Percentiles rank a stretch among this genome's conserved stretches.
phyloP scores from a whole-genome alignment of 1,140 invertebrate species.

The Fopius arisanus region DNA sequence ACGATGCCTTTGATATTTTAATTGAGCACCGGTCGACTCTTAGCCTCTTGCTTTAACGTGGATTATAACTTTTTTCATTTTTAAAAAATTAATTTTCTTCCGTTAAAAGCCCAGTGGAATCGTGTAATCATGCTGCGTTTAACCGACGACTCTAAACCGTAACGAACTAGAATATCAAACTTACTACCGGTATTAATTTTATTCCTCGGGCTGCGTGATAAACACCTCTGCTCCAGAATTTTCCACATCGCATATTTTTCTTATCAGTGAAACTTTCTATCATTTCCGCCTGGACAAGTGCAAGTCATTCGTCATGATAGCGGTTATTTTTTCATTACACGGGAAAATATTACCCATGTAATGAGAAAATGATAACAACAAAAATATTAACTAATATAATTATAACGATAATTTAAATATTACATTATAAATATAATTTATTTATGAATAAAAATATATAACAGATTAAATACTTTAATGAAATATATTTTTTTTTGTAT shows the following conservation, averaged over 20 bases:
- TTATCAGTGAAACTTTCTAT: background rate
- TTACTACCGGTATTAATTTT: slow-evolving; percentile 9
- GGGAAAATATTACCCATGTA: background rate
- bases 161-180: slow-evolving; percentile 13
- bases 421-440: no score
- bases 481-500: no score
- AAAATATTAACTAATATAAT: no score
- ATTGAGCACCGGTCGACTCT: background rate
- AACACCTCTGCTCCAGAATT: slow-evolving; percentile 10
- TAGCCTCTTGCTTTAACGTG: background rate
- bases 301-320: background rate
- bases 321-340: background rate
- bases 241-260: background rate
- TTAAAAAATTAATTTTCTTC: background rate
- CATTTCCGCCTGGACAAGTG: background rate
- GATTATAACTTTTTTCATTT: slow-evolving; percentile 17
- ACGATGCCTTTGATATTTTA: slow-evolving; percentile 15
- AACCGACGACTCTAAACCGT: slow-evolving; percentile 10
- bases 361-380: no score
- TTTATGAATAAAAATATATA: no score
- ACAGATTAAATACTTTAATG: no score
- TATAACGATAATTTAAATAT: no score
- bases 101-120: slow-evolving; percentile 9
- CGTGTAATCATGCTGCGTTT: slow-evolving; percentile 4
- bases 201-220: background rate